Conservation (phyloP, 2,113 vertebrate genomes). For the Pogonocichla stellata region DNA sequence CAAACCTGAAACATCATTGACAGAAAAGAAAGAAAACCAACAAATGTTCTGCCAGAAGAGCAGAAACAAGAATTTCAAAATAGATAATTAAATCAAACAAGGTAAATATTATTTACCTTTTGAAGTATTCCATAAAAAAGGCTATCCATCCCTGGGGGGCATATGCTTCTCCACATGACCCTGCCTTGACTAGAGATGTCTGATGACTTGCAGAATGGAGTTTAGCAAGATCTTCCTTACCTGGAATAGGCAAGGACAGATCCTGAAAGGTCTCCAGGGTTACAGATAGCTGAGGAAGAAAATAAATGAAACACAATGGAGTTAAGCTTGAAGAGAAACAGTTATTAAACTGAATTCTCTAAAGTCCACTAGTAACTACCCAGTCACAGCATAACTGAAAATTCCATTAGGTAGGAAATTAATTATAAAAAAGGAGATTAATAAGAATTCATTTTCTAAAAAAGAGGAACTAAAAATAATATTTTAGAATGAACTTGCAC, state of each 20-base stretch:
- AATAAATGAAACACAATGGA: background rate
- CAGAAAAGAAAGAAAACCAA: slow-evolving; percentile 69
- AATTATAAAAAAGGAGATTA: background rate
- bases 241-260: slow-evolving; percentile 96
- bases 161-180: slow-evolving; percentile 94
- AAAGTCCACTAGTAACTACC: background rate
- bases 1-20: slow-evolving; percentile 81
- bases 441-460: background rate
- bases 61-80: slow-evolving; percentile 67
- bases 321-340: background rate
- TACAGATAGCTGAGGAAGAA: slow-evolving; percentile 85
- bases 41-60: slow-evolving; percentile 73
- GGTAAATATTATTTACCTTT: slow-evolving; percentile 80
- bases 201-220: slow-evolving; percentile 95
- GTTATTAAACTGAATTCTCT: background rate
- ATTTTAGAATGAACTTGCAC: background rate
- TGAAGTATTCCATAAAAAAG: slow-evolving; percentile 97
- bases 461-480: background rate
- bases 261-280: slow-evolving; percentile 99
- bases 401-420: background rate
- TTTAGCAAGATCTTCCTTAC: slow-evolving; percentile 98
- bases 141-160: slow-evolving; percentile 96
- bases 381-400: background rate
- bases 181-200: slow-evolving; percentile 91
- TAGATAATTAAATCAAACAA: background rate